These are phyloP conservation scores for Archivesica marissinica DNA, from an alignment of 1,140 invertebrate genomes.

Conservation along the genomic window DNA sequence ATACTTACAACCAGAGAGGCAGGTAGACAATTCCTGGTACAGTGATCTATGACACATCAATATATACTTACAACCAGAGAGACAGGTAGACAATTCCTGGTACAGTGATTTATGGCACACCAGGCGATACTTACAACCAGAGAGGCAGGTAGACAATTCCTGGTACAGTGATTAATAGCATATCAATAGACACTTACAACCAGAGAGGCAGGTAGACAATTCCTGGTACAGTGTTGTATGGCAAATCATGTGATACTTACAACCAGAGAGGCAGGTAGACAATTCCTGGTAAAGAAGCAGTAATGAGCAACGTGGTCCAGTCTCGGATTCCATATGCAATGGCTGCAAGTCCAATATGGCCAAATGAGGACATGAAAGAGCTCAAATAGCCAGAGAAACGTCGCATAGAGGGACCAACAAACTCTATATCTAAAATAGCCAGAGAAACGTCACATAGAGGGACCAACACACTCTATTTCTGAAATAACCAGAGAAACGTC, in stretches of 20 bases:
- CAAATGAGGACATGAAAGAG: constrained; percentile 85
- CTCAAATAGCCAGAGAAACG: constrained; percentile 59
- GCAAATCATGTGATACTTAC: constrained; percentile 56
- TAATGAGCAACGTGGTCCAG: constrained; percentile 90
- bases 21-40: too few species aligned
- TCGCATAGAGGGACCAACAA: constrained; percentile 66
- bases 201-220: too few species aligned
- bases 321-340: constrained; percentile 88
- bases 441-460: constrained; percentile 57
- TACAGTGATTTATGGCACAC: too few species aligned
- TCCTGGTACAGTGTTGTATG: neutral
- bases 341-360: constrained; percentile 85
- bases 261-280: constrained; percentile 87
- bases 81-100: too few species aligned
- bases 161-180: neutral
- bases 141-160: too few species aligned
- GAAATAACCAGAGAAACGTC: constrained; percentile 55
- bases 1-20: too few species aligned
- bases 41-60: too few species aligned
- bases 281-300: constrained; percentile 89
- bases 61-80: too few species aligned
- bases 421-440: constrained; percentile 66
- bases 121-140: too few species aligned
- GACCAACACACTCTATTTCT: constrained; percentile 68
- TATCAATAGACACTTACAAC: neutral